These are phyloP conservation scores for Lophius americanus DNA, from an alignment of 2,797 vertebrate species.

Conservation along the genomic window DNA sequence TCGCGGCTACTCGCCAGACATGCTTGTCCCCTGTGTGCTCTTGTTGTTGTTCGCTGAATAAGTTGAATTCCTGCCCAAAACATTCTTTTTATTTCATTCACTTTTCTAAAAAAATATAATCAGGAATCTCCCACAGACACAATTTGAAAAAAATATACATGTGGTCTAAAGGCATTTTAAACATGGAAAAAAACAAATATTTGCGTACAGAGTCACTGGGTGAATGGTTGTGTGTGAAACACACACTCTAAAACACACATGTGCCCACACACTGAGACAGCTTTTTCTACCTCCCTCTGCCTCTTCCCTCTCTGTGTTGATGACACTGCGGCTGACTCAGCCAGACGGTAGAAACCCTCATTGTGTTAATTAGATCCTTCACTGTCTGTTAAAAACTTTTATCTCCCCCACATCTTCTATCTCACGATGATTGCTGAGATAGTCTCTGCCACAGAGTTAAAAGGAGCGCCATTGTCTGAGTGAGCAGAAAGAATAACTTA, in stretches of 20 bases:
- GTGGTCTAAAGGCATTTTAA: conserved; percentile 18
- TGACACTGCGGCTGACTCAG: conserved; percentile 74
- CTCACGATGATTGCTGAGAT: conserved; percentile 79
- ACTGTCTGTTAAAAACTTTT: conserved; percentile 74
- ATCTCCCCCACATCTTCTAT: conserved; percentile 69
- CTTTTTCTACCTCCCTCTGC: conserved; percentile 40
- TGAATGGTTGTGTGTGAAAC: conserved; percentile 24
- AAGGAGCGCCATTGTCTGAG: conserved; percentile 67
- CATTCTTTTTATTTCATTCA: no score
- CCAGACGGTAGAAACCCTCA: conserved; percentile 68
- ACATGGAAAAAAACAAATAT: conserved; percentile 23
- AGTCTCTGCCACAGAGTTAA: conserved; percentile 63
- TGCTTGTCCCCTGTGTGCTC: no score
- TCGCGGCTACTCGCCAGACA: no score
- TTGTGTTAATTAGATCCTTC: conserved; percentile 76
- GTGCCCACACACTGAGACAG: conserved; percentile 4
- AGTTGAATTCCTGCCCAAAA: no score
- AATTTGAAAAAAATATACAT: background rate
- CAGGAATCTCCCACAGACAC: no score
- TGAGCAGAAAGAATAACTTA: conserved; percentile 70
- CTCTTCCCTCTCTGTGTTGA: conserved; percentile 56
- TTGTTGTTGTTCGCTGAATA: no score
- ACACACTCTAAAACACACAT: background rate
- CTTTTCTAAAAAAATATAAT: no score
- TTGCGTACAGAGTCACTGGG: conserved; percentile 17